phyloP scores from a whole-genome alignment of 2,113 vertebrate species.

The Brevimyrus niger region DNA sequence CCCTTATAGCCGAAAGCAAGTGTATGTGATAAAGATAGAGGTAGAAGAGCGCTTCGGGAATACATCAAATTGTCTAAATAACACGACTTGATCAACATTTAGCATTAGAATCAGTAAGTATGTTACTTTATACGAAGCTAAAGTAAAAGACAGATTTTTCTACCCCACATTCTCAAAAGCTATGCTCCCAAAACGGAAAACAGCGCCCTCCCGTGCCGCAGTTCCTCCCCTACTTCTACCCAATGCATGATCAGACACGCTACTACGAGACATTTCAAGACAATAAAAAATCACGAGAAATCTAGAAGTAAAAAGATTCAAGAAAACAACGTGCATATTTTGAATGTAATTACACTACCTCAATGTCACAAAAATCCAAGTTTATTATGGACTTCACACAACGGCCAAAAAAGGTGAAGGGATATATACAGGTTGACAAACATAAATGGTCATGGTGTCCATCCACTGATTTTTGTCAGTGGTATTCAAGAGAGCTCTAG shows the following conservation, averaged over 20 bases:
- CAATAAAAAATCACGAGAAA: not conserved
- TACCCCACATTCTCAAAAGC: not conserved
- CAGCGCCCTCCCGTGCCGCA: not conserved
- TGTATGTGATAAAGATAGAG: not conserved
- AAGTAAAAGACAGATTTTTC: not conserved
- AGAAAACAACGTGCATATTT: not conserved
- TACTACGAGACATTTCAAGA: not conserved
- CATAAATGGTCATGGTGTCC: not conserved
- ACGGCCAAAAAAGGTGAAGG: not conserved
- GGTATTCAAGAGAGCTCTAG: not conserved
- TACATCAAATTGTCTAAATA: not conserved
- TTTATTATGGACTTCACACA: not conserved
- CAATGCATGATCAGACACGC: not conserved
- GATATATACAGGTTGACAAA: not conserved
- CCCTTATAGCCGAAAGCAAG: not conserved
- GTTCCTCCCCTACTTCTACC: not conserved
- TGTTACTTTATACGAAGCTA: not conserved
- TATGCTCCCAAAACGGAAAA: not conserved
- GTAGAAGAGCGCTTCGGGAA: not conserved
- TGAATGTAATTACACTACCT: not conserved
- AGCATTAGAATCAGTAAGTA: not conserved
- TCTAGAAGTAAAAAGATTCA: not conserved
- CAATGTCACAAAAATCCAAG: not conserved
- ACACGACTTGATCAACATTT: not conserved
- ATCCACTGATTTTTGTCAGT: not conserved